Evolutionary conservation across 2,113 vertebrate genomes (phyloP), one percentile per base, ranked within the genome.

Genomic region (Pedionomus torquatus): DNA sequence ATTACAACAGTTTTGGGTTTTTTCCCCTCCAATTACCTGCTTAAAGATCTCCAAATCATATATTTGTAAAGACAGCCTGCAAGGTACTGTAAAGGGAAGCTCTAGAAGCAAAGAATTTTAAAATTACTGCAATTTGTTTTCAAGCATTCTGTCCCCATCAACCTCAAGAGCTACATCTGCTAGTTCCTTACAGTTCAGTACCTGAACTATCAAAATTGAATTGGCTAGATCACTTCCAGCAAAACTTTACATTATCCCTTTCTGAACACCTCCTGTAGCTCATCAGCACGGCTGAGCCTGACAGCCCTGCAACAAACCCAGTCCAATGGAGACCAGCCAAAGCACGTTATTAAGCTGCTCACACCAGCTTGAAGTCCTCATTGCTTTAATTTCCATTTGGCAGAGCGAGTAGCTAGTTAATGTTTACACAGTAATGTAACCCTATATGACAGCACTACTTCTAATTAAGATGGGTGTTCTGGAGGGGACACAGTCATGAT

Each of bases 311-410:
- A 64, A 58, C 71, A 74, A 69, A 57, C n/a, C 35, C 39, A 54
- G 61, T 2, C 76, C 64, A 31, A 11, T 39, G 77, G 77, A 87
- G 68, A 8, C 48, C 18, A 12, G 95, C 93, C 96, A 96, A 60
- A 43, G 49, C 13, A 8, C 7, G 1, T 61, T 77, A 91, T 63
- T 79, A 93, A 95, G 86, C 95, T 69, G 89, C 86, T 89, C 87
- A 35, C 93, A 86, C 25, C 84, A 92, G 91, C 63, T 1, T 20
- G 2, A 43, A 78, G 69, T 3, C 57, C 83, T 95, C 90, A 80
- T 4, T 77, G 94, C 91, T 90, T 95, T 87, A 80, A 93, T 95
- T 95, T 79, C 94, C 77, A 89, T 46, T 88, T 93, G 91, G 92
- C 93, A 95, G 52, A 55, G 57, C 1, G 0, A 87, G 68, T 11